Conservation (phyloP, 2,888 invertebrate genomes). For the Caenorhabditis imperialis region DNA sequence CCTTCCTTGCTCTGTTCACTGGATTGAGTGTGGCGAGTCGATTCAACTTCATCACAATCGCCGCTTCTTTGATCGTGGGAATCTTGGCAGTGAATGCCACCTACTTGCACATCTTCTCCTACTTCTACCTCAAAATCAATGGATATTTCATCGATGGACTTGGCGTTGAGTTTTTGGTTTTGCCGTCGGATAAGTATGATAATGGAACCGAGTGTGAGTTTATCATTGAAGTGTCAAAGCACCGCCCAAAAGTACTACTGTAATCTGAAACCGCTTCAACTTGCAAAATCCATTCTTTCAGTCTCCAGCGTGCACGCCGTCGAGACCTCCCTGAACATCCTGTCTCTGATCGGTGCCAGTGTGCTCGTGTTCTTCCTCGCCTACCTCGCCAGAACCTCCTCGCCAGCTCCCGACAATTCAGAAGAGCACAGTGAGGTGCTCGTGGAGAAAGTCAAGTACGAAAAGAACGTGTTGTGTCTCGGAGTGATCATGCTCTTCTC, state of each 20-base stretch:
- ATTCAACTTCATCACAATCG: conserved; percentile 48
- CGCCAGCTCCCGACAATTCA: conserved; percentile 26
- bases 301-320: conserved; percentile 51
- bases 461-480: conserved; percentile 16
- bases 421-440: conserved; percentile 20
- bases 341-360: conserved; percentile 36
- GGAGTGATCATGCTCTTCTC: conserved; percentile 42
- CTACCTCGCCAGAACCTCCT: conserved; percentile 22
- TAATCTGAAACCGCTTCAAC: not conserved
- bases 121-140: conserved; percentile 41
- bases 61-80: conserved; percentile 37
- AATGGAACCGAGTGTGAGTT: conserved; percentile 48
- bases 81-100: conserved; percentile 47
- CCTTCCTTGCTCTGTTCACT: conserved; percentile 43
- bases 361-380: conserved; percentile 31
- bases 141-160: conserved; percentile 49
- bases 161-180: conserved; percentile 31
- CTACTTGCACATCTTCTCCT: conserved; percentile 51
- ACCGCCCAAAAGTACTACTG: not conserved
- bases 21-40: conserved; percentile 38
- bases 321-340: conserved; percentile 41
- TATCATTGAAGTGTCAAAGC: not conserved
- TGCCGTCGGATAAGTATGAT: conserved; percentile 47
- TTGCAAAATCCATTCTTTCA: conserved; percentile 5
- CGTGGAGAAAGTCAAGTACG: conserved; percentile 12